Conservation (phyloP, 2,113 vertebrate genomes). For the Hippocampus mohnikei region DNA sequence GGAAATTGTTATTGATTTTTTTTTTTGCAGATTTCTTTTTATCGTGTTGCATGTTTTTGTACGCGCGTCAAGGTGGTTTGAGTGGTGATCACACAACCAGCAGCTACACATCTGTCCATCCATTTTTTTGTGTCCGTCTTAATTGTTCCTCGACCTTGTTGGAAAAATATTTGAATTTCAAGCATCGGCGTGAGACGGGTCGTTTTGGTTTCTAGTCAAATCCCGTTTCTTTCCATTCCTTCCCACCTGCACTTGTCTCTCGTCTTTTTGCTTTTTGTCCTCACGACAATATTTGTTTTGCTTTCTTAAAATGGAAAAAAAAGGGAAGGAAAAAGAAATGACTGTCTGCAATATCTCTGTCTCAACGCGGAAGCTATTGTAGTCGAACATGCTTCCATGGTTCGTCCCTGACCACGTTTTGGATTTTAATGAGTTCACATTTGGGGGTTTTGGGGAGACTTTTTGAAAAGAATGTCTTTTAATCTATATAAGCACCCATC, state of each 20-base stretch:
- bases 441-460: conserved; percentile 34
- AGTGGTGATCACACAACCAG: background rate
- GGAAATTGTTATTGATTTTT: background rate
- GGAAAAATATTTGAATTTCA: conserved; percentile 60
- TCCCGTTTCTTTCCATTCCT: too few species aligned
- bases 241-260: too few species aligned
- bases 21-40: background rate
- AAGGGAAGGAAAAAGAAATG: background rate
- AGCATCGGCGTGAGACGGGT: conserved; percentile 50
- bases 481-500: conserved; percentile 30
- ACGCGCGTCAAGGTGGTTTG: background rate
- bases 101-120: conserved; percentile 14
- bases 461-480: conserved; percentile 41
- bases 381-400: background rate
- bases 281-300: conserved; percentile 18
- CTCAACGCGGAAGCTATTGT: background rate
- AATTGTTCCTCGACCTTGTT: conserved; percentile 5
- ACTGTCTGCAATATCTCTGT: background rate
- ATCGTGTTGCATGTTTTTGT: background rate
- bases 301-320: background rate
- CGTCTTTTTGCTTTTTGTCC: conserved; percentile 19
- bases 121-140: conserved; percentile 38
- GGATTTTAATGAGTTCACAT: conserved; percentile 58
- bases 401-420: conserved; percentile 26
- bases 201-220: background rate